These are phyloP conservation scores for Neopelma chrysocephalum DNA, from an alignment of 2,797 vertebrate species.

Conservation along the genomic window DNA sequence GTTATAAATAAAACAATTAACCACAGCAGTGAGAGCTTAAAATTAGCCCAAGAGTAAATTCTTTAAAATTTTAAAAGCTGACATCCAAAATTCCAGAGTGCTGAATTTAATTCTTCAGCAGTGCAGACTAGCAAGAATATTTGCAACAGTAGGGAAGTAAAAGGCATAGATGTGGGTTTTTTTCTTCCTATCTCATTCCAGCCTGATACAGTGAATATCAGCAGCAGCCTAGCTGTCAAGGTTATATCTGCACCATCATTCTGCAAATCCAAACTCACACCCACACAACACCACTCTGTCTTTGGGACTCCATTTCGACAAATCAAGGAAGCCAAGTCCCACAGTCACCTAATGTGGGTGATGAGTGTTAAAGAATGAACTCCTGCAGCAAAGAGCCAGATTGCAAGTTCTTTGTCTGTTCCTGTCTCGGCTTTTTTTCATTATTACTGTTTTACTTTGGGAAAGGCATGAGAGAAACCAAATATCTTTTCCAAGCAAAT, in stretches of 20 bases:
- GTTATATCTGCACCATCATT: constrained; percentile 32
- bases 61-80: constrained; percentile 21
- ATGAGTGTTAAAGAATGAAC: constrained; percentile 47
- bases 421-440: not conserved
- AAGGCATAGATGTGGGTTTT: not conserved
- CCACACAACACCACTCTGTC: constrained; percentile 7
- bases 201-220: constrained; percentile 27
- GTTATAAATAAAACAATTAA: constrained; percentile 48
- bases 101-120: not conserved
- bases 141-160: not conserved
- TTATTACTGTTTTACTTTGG: constrained; percentile 14
- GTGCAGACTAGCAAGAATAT: not conserved
- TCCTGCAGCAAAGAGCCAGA: constrained; percentile 10
- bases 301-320: constrained; percentile 30
- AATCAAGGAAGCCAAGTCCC: constrained; percentile 13
- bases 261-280: constrained; percentile 51
- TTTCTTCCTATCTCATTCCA: not conserved
- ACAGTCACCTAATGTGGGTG: constrained; percentile 22
- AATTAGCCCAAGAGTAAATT: constrained; percentile 36
- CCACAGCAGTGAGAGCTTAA: constrained; percentile 16
- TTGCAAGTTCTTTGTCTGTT: not conserved
- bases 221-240: constrained; percentile 25
- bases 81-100: constrained; percentile 18
- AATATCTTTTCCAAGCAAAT: constrained; percentile 15
- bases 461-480: not conserved